Percentiles rank a stretch among this genome's conserved stretches.
phyloP scores from a whole-genome alignment of 2,797 vertebrate genomes.

The Scolopax rusticola region DNA sequence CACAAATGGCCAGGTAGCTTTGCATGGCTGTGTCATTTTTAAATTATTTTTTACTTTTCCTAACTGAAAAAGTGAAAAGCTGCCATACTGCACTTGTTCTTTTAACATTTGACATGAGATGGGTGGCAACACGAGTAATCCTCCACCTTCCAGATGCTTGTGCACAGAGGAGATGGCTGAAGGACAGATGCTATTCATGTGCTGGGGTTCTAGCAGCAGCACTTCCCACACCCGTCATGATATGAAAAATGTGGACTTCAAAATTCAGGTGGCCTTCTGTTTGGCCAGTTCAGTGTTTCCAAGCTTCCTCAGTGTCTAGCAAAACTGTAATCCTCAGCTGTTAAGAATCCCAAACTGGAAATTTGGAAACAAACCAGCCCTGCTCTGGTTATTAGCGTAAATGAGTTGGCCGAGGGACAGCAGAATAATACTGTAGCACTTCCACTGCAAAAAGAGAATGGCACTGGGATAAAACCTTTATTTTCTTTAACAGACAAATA shows the following conservation, averaged over 20 bases:
- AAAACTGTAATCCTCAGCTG: not conserved
- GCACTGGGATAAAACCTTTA: not conserved
- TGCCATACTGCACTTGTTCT: not conserved
- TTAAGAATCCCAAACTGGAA: not conserved
- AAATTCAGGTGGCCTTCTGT: not conserved
- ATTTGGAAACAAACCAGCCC: not conserved
- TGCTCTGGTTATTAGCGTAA: not conserved
- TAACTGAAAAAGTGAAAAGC: not conserved
- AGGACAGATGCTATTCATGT: not conserved
- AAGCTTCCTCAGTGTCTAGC: not conserved
- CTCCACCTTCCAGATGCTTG: not conserved
- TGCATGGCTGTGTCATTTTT: not conserved
- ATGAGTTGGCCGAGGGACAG: not conserved
- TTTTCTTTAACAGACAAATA: not conserved
- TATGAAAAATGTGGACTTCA: not conserved
- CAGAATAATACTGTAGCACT: not conserved
- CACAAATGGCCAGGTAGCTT: not conserved
- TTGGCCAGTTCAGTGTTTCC: not conserved
- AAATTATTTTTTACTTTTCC: not conserved
- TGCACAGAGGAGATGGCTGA: not conserved
- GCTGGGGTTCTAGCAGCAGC: not conserved
- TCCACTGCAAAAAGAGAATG: not conserved
- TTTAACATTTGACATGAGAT: not conserved
- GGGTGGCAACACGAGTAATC: not conserved
- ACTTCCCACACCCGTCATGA: not conserved